Evolutionary conservation across 2,797 vertebrate species (phyloP), one percentile per base, ranked within the genome.

Genomic region (Galago senegalensis): DNA sequence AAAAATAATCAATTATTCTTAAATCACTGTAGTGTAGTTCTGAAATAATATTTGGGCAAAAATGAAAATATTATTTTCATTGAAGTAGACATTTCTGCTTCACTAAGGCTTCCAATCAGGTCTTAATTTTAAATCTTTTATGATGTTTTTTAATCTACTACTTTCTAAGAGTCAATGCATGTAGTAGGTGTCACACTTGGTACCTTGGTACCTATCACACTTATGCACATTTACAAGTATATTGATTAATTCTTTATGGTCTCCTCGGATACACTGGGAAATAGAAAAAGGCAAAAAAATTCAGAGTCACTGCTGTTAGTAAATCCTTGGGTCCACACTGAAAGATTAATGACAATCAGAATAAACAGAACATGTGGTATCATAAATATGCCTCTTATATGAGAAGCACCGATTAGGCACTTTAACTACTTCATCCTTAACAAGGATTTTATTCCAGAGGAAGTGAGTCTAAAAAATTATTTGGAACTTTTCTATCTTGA

Each of bases 1-100:
- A 37, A 73, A 43, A 94, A 91, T 14, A 94, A 91, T 80, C 82
- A 84, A 72, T 95, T 91, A 73, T 67, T 91, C 95, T 96, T 84
- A 87, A 93, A 82, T 79, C 20, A 43, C 10, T 34, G 2, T 60
- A 77, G 67, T 34, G 3, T 60, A 77, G 61, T 87, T 65, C 69
- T 89, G 60, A 0, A 92, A 80, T 63, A 90, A 80, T 63, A 90
- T 83, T 82, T 89, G 82, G 72, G 88, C 92, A 92, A 75, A 91
- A 94, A 80, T 67, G 25, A 90, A 43, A 43, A 43, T 43, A 43
- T 43, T 43, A 43, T 43, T 43, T 43, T 43, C 40, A 43, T 43
- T 43, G 7, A 43, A 43, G 40, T 43, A 43, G 40, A 43, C 86
- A 88, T 92, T 90, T 96, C 83, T 93, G 65, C 61, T 95, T 79